Percentiles rank a stretch among this genome's conserved stretches.
Conservation (phyloP, 2,888 invertebrate genomes). For the Oscheius sp. region DNA sequence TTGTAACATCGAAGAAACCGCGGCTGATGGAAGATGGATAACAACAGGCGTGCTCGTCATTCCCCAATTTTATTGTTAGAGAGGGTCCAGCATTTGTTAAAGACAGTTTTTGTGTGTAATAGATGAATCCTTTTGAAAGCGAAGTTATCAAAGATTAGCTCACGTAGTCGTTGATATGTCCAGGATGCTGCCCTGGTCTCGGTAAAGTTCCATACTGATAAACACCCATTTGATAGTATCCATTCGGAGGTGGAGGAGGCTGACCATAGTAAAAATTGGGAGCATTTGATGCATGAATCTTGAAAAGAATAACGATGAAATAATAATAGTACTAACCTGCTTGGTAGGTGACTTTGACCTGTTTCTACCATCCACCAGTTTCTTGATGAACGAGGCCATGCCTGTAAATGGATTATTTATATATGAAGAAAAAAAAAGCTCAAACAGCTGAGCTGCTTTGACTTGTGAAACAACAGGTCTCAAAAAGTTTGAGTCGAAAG, state of each 20-base stretch:
- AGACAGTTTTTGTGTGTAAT: not conserved
- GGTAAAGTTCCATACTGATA: constrained; percentile 13
- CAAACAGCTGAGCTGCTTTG: not conserved
- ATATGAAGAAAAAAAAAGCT: not conserved
- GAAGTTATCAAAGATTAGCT: not conserved
- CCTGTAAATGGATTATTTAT: not conserved
- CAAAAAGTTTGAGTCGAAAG: not conserved
- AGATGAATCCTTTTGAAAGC: not conserved
- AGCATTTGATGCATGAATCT: constrained; percentile 2
- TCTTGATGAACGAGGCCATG: constrained; percentile 55
- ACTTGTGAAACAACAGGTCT: not conserved
- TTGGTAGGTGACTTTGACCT: constrained; percentile 54
- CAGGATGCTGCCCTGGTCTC: not conserved
- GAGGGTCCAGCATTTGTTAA: constrained; percentile 5
- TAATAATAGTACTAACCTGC: constrained; percentile 17
- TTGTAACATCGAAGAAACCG: constrained; percentile 36
- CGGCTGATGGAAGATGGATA: constrained; percentile 34
- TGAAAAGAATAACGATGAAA: not conserved
- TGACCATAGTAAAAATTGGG: constrained; percentile 22
- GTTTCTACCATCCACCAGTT: constrained; percentile 43
- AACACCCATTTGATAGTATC: constrained; percentile 9
- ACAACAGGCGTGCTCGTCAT: constrained; percentile 38
- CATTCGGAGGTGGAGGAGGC: constrained; percentile 22
- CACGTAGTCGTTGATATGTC: constrained; percentile 18
- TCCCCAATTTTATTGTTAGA: constrained; percentile 27